Evolutionary conservation across 2,797 vertebrate species (phyloP).

Genomic region (Chrosomus eos): DNA sequence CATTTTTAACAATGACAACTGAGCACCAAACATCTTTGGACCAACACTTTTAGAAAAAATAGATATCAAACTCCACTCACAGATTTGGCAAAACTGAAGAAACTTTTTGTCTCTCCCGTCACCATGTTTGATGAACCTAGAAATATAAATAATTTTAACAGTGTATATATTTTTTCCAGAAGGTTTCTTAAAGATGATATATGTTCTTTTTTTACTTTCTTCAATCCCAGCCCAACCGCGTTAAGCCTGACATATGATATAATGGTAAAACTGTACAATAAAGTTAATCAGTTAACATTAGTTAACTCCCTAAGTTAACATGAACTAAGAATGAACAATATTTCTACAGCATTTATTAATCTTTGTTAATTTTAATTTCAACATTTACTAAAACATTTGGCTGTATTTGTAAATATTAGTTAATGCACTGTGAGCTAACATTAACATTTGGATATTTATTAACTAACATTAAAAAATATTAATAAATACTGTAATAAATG

Average conservation of each 20-base stretch:
- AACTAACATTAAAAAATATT: too few relatives aligned
- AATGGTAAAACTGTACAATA: too few relatives aligned
- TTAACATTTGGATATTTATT: too few relatives aligned
- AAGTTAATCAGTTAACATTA: too few relatives aligned
- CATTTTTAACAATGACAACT: neutral
- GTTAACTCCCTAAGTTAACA: too few relatives aligned
- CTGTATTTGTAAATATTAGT: too few relatives aligned
- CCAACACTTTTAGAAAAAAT: neutral
- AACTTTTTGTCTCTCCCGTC: constrained; percentile 99
- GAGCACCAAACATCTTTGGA: neutral
- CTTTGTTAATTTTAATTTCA: too few relatives aligned
- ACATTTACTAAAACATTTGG: too few relatives aligned
- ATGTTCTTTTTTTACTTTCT: neutral
- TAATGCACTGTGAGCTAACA: too few relatives aligned
- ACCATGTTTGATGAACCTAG: constrained; percentile 98
- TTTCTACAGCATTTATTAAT: too few relatives aligned
- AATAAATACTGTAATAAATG: too few relatives aligned
- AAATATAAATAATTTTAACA: constrained; percentile 63
- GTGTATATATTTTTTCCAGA: neutral
- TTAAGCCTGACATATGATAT: neutral
- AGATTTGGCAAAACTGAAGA: constrained; percentile 99
- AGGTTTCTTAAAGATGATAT: neutral
- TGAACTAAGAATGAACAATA: too few relatives aligned
- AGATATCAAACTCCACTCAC: constrained; percentile 79
- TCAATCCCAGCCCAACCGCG: neutral